phyloP scores from a whole-genome alignment of 2,113 vertebrate species.

The Nibea coibor region DNA sequence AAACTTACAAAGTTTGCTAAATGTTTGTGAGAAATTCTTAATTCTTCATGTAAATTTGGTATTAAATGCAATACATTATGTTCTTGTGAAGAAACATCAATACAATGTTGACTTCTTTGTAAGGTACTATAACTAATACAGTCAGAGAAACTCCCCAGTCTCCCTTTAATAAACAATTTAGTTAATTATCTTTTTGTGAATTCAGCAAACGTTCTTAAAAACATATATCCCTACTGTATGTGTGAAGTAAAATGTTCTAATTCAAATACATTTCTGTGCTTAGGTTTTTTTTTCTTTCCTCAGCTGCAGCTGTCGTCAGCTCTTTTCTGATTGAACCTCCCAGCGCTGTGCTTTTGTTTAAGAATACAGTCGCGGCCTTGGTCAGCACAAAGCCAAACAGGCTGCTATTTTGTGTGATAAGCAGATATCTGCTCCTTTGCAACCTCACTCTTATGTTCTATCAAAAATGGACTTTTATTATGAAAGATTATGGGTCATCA shows the following conservation, averaged over 20 bases:
- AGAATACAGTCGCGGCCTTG: constrained; percentile 17
- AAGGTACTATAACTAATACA: no score
- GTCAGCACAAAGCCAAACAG: constrained; percentile 37
- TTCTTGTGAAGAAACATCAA: no score
- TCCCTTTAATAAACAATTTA: no score
- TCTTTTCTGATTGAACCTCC: not conserved
- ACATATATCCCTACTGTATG: no score
- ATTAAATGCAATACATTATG: no score
- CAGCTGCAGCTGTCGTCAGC: not conserved
- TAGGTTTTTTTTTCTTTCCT: not conserved
- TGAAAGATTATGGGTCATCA: not conserved
- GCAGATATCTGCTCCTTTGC: constrained; percentile 10
- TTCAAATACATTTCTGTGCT: not conserved
- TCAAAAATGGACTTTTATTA: not conserved
- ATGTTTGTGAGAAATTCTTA: no score
- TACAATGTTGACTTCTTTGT: no score
- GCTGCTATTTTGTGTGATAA: constrained; percentile 5
- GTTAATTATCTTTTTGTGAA: no score
- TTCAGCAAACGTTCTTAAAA: no score
- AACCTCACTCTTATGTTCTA: constrained; percentile 4
- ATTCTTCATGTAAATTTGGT: no score
- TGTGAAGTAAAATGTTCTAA: not conserved
- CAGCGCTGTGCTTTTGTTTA: not conserved
- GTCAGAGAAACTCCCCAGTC: no score
- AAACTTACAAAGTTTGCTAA: no score